phyloP scores from a whole-genome alignment of 1,140 invertebrate genomes.

The Cydia strobilella region DNA sequence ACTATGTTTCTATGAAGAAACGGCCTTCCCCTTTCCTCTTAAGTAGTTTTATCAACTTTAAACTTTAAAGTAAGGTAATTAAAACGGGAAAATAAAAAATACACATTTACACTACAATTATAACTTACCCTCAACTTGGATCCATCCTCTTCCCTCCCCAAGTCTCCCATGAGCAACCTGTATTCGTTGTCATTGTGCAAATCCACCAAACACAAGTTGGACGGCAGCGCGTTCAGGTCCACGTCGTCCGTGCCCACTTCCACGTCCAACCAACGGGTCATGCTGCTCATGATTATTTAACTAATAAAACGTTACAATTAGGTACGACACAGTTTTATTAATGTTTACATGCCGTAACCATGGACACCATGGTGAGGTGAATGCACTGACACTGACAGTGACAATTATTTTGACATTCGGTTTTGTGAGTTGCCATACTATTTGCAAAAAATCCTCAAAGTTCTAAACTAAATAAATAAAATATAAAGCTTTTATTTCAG shows the following conservation, averaged over 20 bases:
- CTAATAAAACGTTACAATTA: neutral
- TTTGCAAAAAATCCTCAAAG: neutral
- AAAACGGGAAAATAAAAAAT: too few species aligned
- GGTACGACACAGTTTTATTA: neutral
- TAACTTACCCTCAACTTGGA: slow-evolving; percentile 72
- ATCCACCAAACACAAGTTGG: slow-evolving; percentile 69
- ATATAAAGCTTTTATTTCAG: too few species aligned
- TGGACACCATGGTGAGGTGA: slow-evolving; percentile 2
- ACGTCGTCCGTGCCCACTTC: slow-evolving; percentile 73
- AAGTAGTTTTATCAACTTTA: too few species aligned
- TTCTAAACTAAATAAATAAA: too few species aligned
- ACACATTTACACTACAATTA: too few species aligned
- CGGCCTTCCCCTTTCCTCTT: too few species aligned
- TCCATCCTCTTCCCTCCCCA: slow-evolving; percentile 63
- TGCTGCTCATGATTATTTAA: slow-evolving; percentile 37
- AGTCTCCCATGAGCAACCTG: slow-evolving; percentile 74
- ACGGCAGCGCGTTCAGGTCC: slow-evolving; percentile 67
- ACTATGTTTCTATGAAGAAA: too few species aligned
- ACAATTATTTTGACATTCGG: neutral
- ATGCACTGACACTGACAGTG: neutral
- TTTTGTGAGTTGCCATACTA: neutral
- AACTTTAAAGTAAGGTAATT: too few species aligned
- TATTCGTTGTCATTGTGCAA: slow-evolving; percentile 74
- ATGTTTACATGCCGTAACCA: slow-evolving; percentile 15
- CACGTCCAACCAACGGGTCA: slow-evolving; percentile 73